Evolutionary conservation across 1,140 invertebrate genomes (phyloP).

Genomic region (Drosophila sulfurigaster): DNA sequence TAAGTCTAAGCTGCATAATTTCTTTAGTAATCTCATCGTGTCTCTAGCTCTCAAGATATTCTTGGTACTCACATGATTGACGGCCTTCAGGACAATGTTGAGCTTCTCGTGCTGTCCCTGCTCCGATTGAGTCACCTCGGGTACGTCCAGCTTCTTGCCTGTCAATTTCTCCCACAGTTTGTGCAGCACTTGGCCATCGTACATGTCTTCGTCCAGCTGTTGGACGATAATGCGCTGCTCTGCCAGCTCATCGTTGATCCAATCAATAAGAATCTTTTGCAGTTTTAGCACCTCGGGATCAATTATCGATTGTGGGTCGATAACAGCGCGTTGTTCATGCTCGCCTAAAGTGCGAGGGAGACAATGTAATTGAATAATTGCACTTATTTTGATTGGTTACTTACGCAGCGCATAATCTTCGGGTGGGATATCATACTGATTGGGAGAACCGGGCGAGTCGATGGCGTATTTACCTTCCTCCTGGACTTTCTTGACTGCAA

Average conservation of each 20-base stretch:
- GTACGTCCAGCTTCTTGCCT: slow-evolving; percentile 95
- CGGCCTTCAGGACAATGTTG: slow-evolving; percentile 93
- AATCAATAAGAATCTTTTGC: slow-evolving; percentile 95
- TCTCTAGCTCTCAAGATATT: too few species aligned
- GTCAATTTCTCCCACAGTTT: slow-evolving; percentile 98
- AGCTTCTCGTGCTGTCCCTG: slow-evolving; percentile 98
- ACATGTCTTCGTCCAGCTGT: slow-evolving; percentile 98
- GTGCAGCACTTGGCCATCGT: slow-evolving; percentile 98
- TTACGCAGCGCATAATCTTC: slow-evolving; percentile 96
- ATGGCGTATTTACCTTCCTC: slow-evolving; percentile 98
- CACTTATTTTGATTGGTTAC: slow-evolving; percentile 45
- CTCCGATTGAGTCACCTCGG: slow-evolving; percentile 99
- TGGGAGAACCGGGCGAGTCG: slow-evolving; percentile 96
- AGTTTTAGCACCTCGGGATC: slow-evolving; percentile 95
- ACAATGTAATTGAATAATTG: neutral
- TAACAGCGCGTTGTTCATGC: slow-evolving; percentile 98
- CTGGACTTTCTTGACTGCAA: slow-evolving; percentile 95
- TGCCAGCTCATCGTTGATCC: slow-evolving; percentile 99
- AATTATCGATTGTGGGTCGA: slow-evolving; percentile 94
- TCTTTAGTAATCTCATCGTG: too few species aligned
- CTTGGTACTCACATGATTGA: slow-evolving; percentile 89
- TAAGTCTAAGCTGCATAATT: too few species aligned
- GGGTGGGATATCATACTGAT: slow-evolving; percentile 93
- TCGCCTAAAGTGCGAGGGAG: slow-evolving; percentile 88
- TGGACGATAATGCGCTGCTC: slow-evolving; percentile 98